Base-by-base conservation (phyloP, 2,113 vertebrate genomes). In the Elanus axillaris region DNA sequence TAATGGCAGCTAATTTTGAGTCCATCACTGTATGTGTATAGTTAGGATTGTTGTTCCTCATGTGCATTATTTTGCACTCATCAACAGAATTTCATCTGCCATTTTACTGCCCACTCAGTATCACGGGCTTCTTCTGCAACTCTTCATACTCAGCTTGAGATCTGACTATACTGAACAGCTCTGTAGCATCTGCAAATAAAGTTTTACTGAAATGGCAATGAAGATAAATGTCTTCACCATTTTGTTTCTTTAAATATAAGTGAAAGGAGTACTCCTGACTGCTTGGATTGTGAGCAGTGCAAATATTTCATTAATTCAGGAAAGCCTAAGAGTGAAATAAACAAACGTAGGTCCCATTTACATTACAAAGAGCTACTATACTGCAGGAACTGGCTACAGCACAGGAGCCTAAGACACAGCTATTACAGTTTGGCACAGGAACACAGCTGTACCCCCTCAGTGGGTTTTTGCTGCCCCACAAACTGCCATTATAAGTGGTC, bases 271-370 rank as follows among this genome's bases (percentile, higher is more conserved):
- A 88, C 50, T 95, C 75, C 63, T 40, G 45, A 73, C 59, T 55
- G 73, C 78, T 87, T 2, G 0, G 79, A 91, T 72, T 89, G 10
- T 0, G 1, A 96, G 73, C 64, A 83, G 56, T 72, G 73, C 93
- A 91, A 88, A 89, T 95, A 95, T 91, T 95, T 94, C 95, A 90
- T 97, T 97, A 97, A 97, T 94, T 94, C 94, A 94, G 73, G 88
- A 96, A 95, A 95, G 86, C 55, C 87, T 93, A 78, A 56, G 86
- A 96, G 76, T 96, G 93, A 95, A 96, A 94, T 93, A 92, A 96
- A 96, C 84, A 96, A 94, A 93, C 93, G 84, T 72, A 73, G 64
- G 73, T 90, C 22, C 91, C 86, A 96, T 96, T 94, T 97, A 95
- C 91, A 94, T 94, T 96, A 94, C 90, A 91, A 96, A 96, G 94